Evolutionary conservation across 2,113 vertebrate genomes (phyloP).

Genomic region (Tenebrosternarchus preto): DNA sequence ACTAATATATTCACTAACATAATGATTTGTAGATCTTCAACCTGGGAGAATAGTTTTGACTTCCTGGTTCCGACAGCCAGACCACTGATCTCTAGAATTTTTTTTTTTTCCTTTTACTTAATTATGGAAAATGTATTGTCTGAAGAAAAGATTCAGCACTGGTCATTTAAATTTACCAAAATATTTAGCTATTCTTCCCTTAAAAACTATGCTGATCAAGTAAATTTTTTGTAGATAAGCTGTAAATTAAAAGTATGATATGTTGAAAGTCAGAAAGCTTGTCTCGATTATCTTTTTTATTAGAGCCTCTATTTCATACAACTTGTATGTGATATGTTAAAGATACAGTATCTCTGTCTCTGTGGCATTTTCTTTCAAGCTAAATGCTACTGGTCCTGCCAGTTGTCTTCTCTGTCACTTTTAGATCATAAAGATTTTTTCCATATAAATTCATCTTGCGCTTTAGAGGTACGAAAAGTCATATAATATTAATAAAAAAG

Average conservation of each 20-base stretch:
- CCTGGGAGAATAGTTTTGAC: too few relatives aligned
- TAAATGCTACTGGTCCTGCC: slow-evolving; percentile 75
- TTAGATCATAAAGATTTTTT: slow-evolving; percentile 79
- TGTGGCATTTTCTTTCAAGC: slow-evolving; percentile 63
- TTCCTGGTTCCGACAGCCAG: background rate
- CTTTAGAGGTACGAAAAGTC: slow-evolving; percentile 60
- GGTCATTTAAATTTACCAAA: background rate
- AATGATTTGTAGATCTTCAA: too few relatives aligned
- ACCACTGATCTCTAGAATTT: too few relatives aligned
- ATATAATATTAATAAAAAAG: slow-evolving; percentile 66
- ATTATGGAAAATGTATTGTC: background rate
- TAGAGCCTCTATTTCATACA: slow-evolving; percentile 35
- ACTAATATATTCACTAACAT: too few relatives aligned
- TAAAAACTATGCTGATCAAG: background rate
- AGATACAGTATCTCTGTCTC: slow-evolving; percentile 59
- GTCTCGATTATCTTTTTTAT: slow-evolving; percentile 15
- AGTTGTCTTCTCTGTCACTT: slow-evolving; percentile 76
- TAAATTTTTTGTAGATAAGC: background rate
- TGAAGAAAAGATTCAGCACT: background rate
- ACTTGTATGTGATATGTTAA: slow-evolving; percentile 23
- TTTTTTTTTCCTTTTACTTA: background rate
- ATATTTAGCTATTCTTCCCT: background rate
- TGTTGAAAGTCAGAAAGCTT: slow-evolving; percentile 17
- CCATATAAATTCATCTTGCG: slow-evolving; percentile 67
- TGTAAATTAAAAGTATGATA: background rate